These are phyloP conservation scores for Eptesicus fuscus DNA, from an alignment of 2,113 vertebrate species.

Conservation along the genomic window DNA sequence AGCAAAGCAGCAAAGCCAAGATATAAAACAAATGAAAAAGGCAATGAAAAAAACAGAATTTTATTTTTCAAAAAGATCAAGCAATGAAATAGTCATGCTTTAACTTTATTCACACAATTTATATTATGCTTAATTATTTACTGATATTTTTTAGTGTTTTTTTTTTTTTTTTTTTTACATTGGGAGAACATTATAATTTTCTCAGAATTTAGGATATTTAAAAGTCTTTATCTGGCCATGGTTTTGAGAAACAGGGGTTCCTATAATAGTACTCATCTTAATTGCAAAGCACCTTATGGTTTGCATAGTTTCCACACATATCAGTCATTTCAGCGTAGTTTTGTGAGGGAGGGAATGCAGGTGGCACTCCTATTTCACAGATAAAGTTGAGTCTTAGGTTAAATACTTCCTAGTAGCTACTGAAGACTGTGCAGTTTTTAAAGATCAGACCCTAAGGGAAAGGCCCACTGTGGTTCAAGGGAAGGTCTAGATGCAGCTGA, in stretches of 20 bases:
- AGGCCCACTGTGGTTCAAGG: background rate
- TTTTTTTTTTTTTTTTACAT: background rate
- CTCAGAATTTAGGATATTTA: background rate
- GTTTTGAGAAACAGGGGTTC: background rate
- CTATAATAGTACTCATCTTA: background rate
- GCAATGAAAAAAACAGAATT: background rate
- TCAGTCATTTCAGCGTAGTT: background rate
- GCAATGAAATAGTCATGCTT: background rate
- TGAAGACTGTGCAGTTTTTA: background rate
- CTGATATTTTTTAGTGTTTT: background rate
- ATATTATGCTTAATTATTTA: background rate
- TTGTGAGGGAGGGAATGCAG: background rate
- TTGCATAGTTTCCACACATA: background rate
- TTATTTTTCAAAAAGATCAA: slow-evolving; percentile 14
- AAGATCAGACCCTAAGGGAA: background rate
- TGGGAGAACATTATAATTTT: background rate
- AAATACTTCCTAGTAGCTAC: background rate
- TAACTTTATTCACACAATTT: background rate
- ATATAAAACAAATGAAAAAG: background rate
- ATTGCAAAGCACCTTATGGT: background rate
- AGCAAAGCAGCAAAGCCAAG: background rate
- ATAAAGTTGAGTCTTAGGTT: background rate
- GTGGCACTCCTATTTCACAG: background rate
- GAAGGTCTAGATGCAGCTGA: background rate
- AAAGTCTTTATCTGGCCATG: background rate